These are phyloP conservation scores for Mionectes macconnelli DNA, from an alignment of 2,113 vertebrate species.

Conservation along the genomic window DNA sequence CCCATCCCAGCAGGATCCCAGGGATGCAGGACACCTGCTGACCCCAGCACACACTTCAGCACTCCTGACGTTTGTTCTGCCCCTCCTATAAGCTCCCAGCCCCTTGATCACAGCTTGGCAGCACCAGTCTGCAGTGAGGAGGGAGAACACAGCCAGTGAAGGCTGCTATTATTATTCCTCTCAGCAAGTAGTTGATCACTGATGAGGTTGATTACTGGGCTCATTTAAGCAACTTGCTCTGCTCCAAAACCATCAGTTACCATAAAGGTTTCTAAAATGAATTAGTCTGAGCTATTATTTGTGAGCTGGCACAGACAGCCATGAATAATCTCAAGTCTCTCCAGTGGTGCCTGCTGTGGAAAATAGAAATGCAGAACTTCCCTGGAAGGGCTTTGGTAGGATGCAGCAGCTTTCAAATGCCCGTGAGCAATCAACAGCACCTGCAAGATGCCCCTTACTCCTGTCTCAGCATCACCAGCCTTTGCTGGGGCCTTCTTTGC, in stretches of 20 bases:
- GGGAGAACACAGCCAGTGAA: background rate
- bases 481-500: background rate
- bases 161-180: background rate
- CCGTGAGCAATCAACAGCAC: rapidly evolving
- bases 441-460: background rate
- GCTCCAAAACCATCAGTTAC: background rate
- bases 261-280: background rate
- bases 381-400: background rate
- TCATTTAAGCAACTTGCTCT: constrained; percentile 7
- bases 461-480: background rate
- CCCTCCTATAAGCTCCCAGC: background rate
- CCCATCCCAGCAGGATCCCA: background rate
- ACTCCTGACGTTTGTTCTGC: background rate
- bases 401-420: background rate
- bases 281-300: constrained; percentile 3
- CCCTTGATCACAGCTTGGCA: background rate
- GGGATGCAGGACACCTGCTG: background rate
- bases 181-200: background rate
- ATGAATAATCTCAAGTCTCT: background rate
- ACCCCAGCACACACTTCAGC: background rate
- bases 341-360: background rate
- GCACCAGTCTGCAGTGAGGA: background rate
- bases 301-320: background rate
- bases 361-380: background rate
- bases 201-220: constrained; percentile 3